These are phyloP conservation scores for Pollenia labialis DNA, from an alignment of 2,888 invertebrate genomes.

Conservation along the genomic window DNA sequence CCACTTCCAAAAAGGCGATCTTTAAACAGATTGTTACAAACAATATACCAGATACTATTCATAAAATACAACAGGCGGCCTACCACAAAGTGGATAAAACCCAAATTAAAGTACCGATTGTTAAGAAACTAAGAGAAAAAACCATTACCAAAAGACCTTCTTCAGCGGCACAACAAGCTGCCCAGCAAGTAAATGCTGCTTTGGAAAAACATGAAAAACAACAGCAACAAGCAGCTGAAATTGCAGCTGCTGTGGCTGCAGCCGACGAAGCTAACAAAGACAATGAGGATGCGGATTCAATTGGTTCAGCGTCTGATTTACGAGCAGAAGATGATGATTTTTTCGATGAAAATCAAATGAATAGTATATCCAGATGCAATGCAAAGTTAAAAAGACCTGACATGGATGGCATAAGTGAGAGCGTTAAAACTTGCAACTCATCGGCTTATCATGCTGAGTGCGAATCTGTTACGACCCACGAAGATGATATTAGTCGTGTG, in stretches of 20 bases:
- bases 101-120: conserved; percentile 83
- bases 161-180: conserved; percentile 81
- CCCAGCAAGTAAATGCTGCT: conserved; percentile 77
- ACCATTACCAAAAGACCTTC: conserved; percentile 80
- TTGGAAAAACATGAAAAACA: conserved; percentile 75
- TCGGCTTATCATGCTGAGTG: conserved; percentile 90
- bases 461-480: conserved; percentile 88
- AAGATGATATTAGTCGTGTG: conserved; percentile 86
- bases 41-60: conserved; percentile 86
- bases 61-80: conserved; percentile 84
- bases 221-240: conserved; percentile 76
- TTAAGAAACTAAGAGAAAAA: conserved; percentile 85
- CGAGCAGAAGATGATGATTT: conserved; percentile 85
- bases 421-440: conserved; percentile 88
- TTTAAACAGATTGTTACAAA: conserved; percentile 84
- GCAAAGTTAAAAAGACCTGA: conserved; percentile 82
- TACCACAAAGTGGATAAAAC: conserved; percentile 85
- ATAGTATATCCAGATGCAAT: conserved; percentile 70
- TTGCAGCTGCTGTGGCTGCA: conserved; percentile 74
- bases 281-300: conserved; percentile 88
- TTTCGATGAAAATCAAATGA: conserved; percentile 83
- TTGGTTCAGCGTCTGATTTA: conserved; percentile 90
- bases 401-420: conserved; percentile 86
- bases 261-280: conserved; percentile 77
- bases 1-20: conserved; percentile 80